These are phyloP conservation scores for Leucophora obtusa DNA, from an alignment of 2,888 invertebrate species.

Conservation along the genomic window DNA sequence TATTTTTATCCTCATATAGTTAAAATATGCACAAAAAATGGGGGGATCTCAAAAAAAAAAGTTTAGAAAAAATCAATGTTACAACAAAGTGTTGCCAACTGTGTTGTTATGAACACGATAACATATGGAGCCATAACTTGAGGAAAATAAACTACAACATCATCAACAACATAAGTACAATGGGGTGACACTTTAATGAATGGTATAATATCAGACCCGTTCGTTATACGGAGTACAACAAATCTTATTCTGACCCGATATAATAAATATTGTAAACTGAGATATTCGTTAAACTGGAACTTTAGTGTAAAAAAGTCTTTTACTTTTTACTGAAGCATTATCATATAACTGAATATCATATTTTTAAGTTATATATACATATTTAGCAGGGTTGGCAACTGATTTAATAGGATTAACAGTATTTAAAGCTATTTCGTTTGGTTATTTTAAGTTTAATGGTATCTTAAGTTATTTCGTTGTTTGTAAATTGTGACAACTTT, in stretches of 20 bases:
- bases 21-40: constrained; percentile 25
- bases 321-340: background rate
- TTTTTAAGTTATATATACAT: background rate
- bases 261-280: background rate
- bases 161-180: background rate
- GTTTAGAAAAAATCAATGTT: constrained; percentile 52
- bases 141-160: constrained; percentile 39
- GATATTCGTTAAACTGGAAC: too few relatives aligned
- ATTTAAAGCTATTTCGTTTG: too few relatives aligned
- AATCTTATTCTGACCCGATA: background rate
- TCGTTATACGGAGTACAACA: too few relatives aligned
- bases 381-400: too few relatives aligned
- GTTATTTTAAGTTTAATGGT: too few relatives aligned
- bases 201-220: too few relatives aligned
- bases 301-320: background rate
- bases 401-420: too few relatives aligned
- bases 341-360: background rate
- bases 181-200: too few relatives aligned
- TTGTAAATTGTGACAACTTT: too few relatives aligned
- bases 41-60: constrained; percentile 37
- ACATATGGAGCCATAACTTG: constrained; percentile 58
- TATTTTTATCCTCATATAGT: constrained; percentile 36
- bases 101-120: constrained; percentile 58
- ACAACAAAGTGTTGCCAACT: constrained; percentile 64
- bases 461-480: too few relatives aligned